A percentile compares a stretch with the other conserved stretches of the same genome.
Evolutionary conservation across 2,113 vertebrate species (phyloP).

Genomic region (Oreamnos americanus): DNA sequence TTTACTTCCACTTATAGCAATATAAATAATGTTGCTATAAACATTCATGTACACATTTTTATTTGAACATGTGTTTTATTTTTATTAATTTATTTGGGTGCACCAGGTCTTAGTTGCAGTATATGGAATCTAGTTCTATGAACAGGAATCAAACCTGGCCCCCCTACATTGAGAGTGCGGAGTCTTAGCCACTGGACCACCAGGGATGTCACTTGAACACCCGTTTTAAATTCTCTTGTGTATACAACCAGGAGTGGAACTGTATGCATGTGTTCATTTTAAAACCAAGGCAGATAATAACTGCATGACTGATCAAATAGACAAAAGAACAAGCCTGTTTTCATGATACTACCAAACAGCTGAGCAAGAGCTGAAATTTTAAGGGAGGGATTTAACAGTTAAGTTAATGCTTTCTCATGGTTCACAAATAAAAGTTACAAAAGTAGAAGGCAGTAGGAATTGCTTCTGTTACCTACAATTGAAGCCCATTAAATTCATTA

Average conservation of each 20-base stretch:
- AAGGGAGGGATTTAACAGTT: neutral
- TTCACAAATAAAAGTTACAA: constrained; percentile 31
- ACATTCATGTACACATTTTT: neutral
- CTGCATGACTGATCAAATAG: neutral
- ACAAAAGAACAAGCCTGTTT: neutral
- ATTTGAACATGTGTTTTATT: neutral
- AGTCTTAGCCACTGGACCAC: neutral
- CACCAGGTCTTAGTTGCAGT: neutral
- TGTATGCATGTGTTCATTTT: neutral
- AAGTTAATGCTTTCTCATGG: constrained; percentile 23
- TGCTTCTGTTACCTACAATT: constrained; percentile 13
- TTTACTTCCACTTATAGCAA: neutral
- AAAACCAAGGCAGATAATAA: neutral
- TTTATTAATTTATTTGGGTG: neutral
- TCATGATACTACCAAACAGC: neutral
- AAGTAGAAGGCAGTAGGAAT: neutral
- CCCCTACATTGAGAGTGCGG: neutral
- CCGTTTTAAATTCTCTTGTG: neutral
- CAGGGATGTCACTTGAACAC: neutral
- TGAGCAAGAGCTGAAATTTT: neutral
- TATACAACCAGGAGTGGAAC: neutral
- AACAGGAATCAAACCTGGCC: neutral
- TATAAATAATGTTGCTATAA: neutral
- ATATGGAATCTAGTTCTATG: neutral
- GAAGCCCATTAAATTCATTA: constrained; percentile 32